Percentiles rank a stretch among this genome's conserved stretches.
Evolutionary conservation across 1,140 invertebrate genomes (phyloP).

Genomic region (Schlechtendalia chinensis): DNA sequence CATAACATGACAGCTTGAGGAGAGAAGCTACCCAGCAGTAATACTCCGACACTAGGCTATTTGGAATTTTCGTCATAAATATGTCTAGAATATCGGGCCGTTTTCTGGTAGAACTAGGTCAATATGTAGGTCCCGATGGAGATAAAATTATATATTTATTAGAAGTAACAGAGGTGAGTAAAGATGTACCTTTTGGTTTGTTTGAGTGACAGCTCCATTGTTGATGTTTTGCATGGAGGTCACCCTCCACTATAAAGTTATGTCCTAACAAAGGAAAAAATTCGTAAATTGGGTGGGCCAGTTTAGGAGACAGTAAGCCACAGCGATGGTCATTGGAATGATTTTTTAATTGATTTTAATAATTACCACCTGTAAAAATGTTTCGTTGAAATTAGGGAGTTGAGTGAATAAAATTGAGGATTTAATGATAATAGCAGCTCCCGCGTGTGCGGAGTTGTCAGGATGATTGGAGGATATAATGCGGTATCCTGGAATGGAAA

Average conservation of each 20-base stretch:
- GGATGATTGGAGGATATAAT: constrained; percentile 40
- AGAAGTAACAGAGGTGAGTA: no score
- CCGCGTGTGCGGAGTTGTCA: constrained; percentile 8
- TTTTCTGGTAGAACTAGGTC: no score
- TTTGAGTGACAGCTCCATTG: constrained; percentile 13
- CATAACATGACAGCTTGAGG: no score
- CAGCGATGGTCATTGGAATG: constrained; percentile 27
- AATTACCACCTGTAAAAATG: constrained; percentile 32
- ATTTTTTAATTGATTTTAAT: constrained; percentile 15
- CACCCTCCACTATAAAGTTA: constrained; percentile 39
- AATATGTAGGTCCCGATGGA: no score
- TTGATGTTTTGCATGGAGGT: constrained; percentile 37
- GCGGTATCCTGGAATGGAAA: constrained; percentile 46
- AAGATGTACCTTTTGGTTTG: constrained; percentile 1
- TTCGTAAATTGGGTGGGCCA: neutral
- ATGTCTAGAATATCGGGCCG: no score
- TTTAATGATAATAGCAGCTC: constrained; percentile 40
- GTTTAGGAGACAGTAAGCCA: constrained; percentile 34
- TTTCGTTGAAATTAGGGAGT: neutral
- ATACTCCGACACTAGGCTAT: no score
- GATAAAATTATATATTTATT: no score
- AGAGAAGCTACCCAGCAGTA: no score
- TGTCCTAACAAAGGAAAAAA: constrained; percentile 17
- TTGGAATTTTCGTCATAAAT: no score
- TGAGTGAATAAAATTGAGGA: constrained; percentile 7